These are phyloP conservation scores for Oncopeltus fasciatus DNA, from an alignment of 1,140 invertebrate genomes.

Conservation along the genomic window DNA sequence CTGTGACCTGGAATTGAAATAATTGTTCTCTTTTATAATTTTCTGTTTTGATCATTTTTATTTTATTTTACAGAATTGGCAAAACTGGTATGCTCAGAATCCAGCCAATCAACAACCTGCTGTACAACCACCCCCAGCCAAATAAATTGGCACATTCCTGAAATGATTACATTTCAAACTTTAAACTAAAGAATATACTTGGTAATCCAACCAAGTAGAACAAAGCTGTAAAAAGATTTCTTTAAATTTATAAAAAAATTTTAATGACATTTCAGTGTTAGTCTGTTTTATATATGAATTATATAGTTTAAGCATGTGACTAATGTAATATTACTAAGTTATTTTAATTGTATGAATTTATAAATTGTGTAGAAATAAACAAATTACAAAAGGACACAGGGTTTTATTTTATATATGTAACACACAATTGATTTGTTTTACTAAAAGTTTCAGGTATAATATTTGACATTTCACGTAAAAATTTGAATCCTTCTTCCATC, in stretches of 20 bases:
- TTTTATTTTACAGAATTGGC: conserved; percentile 17
- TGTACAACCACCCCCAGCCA: conserved; percentile 3
- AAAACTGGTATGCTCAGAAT: conserved; percentile 10
- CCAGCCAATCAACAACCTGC: conserved; percentile 1
- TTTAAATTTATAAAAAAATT: neutral
- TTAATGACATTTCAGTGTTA: neutral
- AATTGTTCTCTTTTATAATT: no score
- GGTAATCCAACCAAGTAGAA: neutral
- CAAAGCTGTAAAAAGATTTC: neutral
- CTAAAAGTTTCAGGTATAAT: neutral
- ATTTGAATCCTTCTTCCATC: neutral
- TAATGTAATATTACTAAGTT: neutral
- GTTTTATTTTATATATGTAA: conserved; percentile 3
- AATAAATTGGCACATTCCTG: conserved; percentile 8
- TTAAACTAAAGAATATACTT: neutral
- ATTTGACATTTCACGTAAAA: neutral
- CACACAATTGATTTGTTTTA: neutral
- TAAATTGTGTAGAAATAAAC: neutral
- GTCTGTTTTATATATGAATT: neutral
- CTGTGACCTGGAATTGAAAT: no score
- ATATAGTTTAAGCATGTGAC: neutral
- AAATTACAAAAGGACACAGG: neutral
- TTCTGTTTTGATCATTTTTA: conserved; percentile 17
- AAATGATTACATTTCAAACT: neutral
- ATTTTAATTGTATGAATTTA: conserved; percentile 1